A percentile compares a stretch with the other conserved stretches of the same genome.
These are phyloP conservation scores for Bufotes viridis DNA, from an alignment of 2,797 vertebrate species.

Conservation along the genomic window DNA sequence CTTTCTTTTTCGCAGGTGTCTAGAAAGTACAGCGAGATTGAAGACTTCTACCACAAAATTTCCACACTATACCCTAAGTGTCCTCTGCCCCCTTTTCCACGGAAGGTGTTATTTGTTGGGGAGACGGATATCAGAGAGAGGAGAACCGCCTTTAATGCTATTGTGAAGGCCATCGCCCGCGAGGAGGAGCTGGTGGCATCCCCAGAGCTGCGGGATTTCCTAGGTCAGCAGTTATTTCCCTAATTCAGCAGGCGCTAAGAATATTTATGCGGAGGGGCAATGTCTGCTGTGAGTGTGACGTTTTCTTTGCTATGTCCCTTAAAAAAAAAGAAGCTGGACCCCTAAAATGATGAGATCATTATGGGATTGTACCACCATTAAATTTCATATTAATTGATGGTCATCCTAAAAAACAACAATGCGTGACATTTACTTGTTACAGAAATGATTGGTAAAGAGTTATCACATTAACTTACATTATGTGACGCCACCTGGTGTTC, in stretches of 20 bases:
- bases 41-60: constrained; percentile 80
- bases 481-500: too few relatives aligned
- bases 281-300: not conserved
- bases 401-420: too few relatives aligned
- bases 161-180: constrained; percentile 78
- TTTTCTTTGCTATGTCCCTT: not conserved
- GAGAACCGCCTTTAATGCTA: constrained; percentile 77
- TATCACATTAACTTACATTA: too few relatives aligned
- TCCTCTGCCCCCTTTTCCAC: constrained; percentile 78
- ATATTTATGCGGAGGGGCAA: not conserved
- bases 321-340: too few relatives aligned
- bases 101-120: constrained; percentile 83
- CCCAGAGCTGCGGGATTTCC: constrained; percentile 81
- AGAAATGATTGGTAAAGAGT: too few relatives aligned
- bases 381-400: too few relatives aligned
- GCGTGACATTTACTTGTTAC: too few relatives aligned
- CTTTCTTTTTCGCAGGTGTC: constrained; percentile 74
- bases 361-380: too few relatives aligned
- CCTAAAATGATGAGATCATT: too few relatives aligned
- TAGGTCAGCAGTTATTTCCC: constrained; percentile 72
- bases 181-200: constrained; percentile 74
- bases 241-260: not conserved
- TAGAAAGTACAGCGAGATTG: constrained; percentile 86
- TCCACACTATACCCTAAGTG: constrained; percentile 69
- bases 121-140: constrained; percentile 83